Base-by-base conservation (phyloP, 2,888 invertebrate species). In the Brachyptera putata region DNA sequence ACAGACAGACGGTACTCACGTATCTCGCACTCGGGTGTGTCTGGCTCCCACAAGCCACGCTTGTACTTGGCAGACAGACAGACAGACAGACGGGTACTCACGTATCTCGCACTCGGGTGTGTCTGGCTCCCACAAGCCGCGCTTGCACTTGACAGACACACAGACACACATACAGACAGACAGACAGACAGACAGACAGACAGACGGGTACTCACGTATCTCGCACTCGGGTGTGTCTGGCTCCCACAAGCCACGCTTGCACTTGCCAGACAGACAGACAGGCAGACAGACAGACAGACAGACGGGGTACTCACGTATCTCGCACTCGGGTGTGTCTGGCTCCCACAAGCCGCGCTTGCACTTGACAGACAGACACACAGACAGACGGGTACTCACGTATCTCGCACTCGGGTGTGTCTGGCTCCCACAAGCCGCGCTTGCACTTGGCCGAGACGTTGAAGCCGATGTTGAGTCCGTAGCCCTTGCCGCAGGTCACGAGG, bases 121-220 rank as follows among this genome's bases (percentile, higher is more conserved):
- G 63, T 83, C 83, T 0, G 91, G 91, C 68, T 86, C 88, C 94
- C 94, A 94, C 65, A 87, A n/a, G n/a, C n/a, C n/a, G n/a, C n/a
- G n/a, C n/a, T n/a, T n/a, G n/a, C n/a, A n/a, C n/a, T n/a, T n/a
- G n/a, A n/a, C n/a, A n/a, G n/a, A n/a, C n/a, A n/a, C 7, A 30
- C 7, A 30, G 11, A 30, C 7, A 30, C 34, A 11, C 7, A 5
- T 7, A 30, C 7, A 30, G 11, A 30, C 7, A 30, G 34, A 11
- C 7, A 79, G n/a, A n/a, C n/a, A n/a, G n/a, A 30, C 30, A 30
- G 30, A 30, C 11, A 5, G 7, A 5, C 5, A 30, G 5, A 30
- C 30, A 30, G 30, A 11, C 30, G 30, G 11, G 11, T 16, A 79
- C 83, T 81, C 78, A 91, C 91, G 78, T 70, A 91, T 86, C 69